Base-by-base conservation (phyloP, 2,888 invertebrate species). In the Zaprionus obscuricornis region DNA sequence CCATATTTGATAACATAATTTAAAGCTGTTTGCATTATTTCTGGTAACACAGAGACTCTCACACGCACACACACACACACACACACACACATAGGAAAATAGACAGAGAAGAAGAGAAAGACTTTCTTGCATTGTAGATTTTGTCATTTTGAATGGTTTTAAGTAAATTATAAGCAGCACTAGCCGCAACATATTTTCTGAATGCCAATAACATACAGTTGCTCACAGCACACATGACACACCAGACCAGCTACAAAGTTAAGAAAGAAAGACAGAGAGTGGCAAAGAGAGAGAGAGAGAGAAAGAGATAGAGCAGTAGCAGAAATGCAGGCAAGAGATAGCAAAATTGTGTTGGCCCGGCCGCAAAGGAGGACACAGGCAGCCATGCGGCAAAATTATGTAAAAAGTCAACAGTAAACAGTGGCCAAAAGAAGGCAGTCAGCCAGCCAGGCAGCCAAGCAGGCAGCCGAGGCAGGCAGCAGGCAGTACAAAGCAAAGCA, bases 301-400 rank as follows among this genome's bases (percentile, higher is more conserved):
- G 3, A 8, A 29, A 8, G 37, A n/a, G 2, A 18, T 13, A 3
- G n/a, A 8, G 5, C 3, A 18, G 16, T 13, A 1, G 7, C 42
- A 40, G 45, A 36, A 34, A n/a, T n/a, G 27, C 40, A 20, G 58
- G 29, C 14, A 45, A 13, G 17, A 31, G 47, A 17, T 26, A 24
- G 18, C 16, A 14, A 36, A 52, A 56, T 52, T 43, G 37, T 51
- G 55, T 42, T 59, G 65, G 47, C 49, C 57, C 17, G 39, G 43
- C 47, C 52, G 39, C 60, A 64, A 60, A 60, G 63, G 57, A 74
- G 68, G 64, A 73, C 75, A 67, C 50, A 66, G 72, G 64, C 76
- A 76, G 69, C 66, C 77, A 72, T 69, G 79, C 74, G 74, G 67
- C 62, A 83, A 81, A 81, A 77, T 81, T 81, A 83, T 81, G 81